Evolutionary conservation across 2,797 vertebrate genomes (phyloP).

Genomic region (Scomberomorus guttatus): DNA sequence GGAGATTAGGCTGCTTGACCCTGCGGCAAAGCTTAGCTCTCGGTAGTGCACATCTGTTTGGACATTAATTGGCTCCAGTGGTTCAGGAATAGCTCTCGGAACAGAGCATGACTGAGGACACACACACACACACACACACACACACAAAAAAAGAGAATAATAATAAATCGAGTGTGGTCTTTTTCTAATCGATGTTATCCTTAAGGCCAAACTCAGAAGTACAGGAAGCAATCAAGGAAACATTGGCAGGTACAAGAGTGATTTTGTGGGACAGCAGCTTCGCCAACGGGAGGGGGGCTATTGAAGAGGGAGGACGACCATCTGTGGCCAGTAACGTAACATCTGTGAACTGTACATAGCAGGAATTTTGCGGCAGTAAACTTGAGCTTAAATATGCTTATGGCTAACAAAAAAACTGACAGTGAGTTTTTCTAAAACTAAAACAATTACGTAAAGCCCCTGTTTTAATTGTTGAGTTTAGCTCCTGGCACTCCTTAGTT

Average conservation of each 20-base stretch:
- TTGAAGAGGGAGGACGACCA: conserved; percentile 21
- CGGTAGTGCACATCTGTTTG: conserved; percentile 77
- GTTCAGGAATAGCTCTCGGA: conserved; percentile 70
- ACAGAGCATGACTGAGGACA: conserved; percentile 19
- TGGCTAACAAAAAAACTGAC: neutral
- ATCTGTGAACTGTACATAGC: conserved; percentile 25
- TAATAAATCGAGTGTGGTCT: conserved; percentile 71
- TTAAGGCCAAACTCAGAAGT: conserved; percentile 76
- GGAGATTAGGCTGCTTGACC: conserved; percentile 80
- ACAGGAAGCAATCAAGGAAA: conserved; percentile 77
- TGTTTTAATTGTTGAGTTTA: neutral
- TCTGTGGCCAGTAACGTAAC: conserved; percentile 37
- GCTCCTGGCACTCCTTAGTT: neutral
- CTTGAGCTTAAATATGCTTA: neutral
- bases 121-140: too few relatives aligned
- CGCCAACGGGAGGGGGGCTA: conserved; percentile 30
- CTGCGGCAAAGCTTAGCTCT: conserved; percentile 73
- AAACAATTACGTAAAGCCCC: neutral
- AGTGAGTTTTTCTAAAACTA: neutral
- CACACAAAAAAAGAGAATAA: conserved; percentile 46
- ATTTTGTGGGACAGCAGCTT: conserved; percentile 56
- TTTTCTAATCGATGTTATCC: conserved; percentile 81
- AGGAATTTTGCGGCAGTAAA: neutral
- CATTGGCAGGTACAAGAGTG: conserved; percentile 68
- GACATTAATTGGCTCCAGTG: conserved; percentile 84